These are phyloP conservation scores for Notolabrus celidotus DNA, from an alignment of 2,797 vertebrate species.

Conservation along the genomic window DNA sequence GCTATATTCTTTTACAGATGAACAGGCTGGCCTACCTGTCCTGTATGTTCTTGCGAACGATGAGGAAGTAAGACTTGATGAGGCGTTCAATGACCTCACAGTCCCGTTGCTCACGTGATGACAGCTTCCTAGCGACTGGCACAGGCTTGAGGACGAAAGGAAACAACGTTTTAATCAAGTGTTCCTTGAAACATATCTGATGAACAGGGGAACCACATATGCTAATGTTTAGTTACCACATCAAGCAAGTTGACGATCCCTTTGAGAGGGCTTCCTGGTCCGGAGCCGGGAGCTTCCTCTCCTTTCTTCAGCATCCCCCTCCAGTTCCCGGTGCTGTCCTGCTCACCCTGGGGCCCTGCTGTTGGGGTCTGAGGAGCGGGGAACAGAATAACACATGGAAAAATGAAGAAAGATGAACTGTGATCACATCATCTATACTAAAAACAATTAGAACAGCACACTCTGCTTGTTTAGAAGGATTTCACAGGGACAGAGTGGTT, in stretches of 20 bases:
- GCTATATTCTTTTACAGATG: not conserved
- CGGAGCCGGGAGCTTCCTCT: slow-evolving; percentile 86
- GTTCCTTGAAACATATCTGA: not conserved
- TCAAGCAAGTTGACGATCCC: slow-evolving; percentile 96
- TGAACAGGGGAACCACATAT: not conserved
- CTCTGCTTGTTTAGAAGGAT: not conserved
- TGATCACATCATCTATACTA: not conserved
- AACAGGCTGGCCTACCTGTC: slow-evolving; percentile 90
- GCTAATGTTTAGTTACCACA: slow-evolving; percentile 85
- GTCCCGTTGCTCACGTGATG: slow-evolving; percentile 96
- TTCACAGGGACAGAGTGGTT: slow-evolving; percentile 27
- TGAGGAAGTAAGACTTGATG: slow-evolving; percentile 99
- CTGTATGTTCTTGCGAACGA: slow-evolving; percentile 99
- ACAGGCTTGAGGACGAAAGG: slow-evolving; percentile 87
- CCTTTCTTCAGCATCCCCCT: slow-evolving; percentile 96
- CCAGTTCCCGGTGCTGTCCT: slow-evolving; percentile 93
- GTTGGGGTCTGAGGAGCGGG: slow-evolving; percentile 59
- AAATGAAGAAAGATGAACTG: not conserved
- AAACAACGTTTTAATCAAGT: not conserved
- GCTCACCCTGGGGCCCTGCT: slow-evolving; percentile 79
- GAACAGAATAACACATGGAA: not conserved
- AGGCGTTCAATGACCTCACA: slow-evolving; percentile 98
- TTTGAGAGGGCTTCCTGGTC: slow-evolving; percentile 93
- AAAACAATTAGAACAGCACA: not conserved
- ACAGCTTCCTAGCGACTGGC: slow-evolving; percentile 96